These are phyloP conservation scores for Gobio occitaniae DNA, from an alignment of 2,797 vertebrate genomes.

Conservation along the genomic window DNA sequence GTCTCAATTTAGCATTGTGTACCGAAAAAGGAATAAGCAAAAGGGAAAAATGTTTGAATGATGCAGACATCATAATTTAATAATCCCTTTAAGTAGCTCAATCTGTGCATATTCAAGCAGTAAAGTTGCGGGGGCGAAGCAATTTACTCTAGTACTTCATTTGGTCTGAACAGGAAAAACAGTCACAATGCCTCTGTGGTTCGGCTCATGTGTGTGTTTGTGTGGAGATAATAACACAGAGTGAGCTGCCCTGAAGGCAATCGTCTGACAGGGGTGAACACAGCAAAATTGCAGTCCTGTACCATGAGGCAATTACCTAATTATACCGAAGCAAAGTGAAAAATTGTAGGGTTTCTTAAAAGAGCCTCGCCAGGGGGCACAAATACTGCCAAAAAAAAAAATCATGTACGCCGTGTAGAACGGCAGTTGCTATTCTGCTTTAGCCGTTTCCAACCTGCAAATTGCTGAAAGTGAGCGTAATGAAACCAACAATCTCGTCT, in stretches of 20 bases:
- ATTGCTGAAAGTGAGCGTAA: conserved; percentile 37
- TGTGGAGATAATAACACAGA: conserved; percentile 74
- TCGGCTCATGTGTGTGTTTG: conserved; percentile 49
- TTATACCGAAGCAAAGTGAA: conserved; percentile 73
- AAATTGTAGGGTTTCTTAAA: conserved; percentile 68
- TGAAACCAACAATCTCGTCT: conserved; percentile 9
- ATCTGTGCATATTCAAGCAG: background rate
- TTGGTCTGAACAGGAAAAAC: conserved; percentile 42
- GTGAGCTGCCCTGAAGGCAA: conserved; percentile 71
- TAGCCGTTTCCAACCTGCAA: conserved; percentile 31
- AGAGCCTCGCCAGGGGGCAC: conserved; percentile 62
- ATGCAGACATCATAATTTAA: background rate
- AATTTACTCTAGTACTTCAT: conserved; percentile 6
- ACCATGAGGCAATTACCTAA: conserved; percentile 75
- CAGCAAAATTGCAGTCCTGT: conserved; percentile 70
- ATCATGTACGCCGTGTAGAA: background rate
- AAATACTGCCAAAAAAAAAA: conserved; percentile 34
- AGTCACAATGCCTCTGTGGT: conserved; percentile 51
- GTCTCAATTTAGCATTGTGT: background rate
- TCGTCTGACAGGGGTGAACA: conserved; percentile 66
- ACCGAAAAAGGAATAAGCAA: background rate
- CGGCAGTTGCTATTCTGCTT: conserved; percentile 21
- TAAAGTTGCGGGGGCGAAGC: background rate
- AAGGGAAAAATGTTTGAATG: background rate
- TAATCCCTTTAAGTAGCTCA: background rate